phyloP scores from a whole-genome alignment of 2,888 invertebrate species.

The Aphidius colemani region DNA sequence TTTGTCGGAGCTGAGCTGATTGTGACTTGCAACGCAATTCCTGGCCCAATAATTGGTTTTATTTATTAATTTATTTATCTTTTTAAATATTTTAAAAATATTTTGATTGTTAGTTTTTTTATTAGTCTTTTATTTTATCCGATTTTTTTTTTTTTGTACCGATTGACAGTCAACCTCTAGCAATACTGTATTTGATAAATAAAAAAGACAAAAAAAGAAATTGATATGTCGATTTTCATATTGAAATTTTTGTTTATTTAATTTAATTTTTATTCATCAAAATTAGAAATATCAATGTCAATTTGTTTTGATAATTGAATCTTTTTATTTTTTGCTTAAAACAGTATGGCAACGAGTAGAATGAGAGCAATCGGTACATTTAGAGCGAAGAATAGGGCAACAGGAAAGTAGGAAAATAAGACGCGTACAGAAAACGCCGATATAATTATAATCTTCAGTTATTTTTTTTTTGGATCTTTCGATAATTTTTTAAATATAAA shows the following conservation, averaged over 20 bases:
- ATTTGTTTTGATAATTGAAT: slow-evolving; percentile 1
- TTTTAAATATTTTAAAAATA: slow-evolving; percentile 28
- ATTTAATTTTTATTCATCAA: slow-evolving; percentile 12
- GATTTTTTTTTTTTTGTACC: slow-evolving; percentile 21
- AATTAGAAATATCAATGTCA: not conserved
- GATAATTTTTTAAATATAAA: slow-evolving; percentile 1
- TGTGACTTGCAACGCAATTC: slow-evolving; percentile 61
- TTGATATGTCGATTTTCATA: slow-evolving; percentile 9
- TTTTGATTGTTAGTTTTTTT: slow-evolving; percentile 33
- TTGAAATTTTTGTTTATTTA: not conserved
- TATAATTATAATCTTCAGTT: not conserved
- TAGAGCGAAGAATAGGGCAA: slow-evolving; percentile 36
- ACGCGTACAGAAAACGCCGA: slow-evolving; percentile 26
- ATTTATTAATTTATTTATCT: not conserved
- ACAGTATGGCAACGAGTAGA: slow-evolving; percentile 4
- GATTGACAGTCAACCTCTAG: too few species aligned
- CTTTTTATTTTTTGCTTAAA: not conserved
- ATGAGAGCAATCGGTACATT: slow-evolving; percentile 11
- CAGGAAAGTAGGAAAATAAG: slow-evolving; percentile 40
- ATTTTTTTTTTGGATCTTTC: not conserved
- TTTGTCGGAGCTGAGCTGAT: slow-evolving; percentile 60
- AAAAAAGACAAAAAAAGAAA: slow-evolving; percentile 26
- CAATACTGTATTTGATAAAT: slow-evolving; percentile 9
- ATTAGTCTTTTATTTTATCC: slow-evolving; percentile 34
- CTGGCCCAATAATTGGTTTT: slow-evolving; percentile 56